Percentiles rank a stretch among this genome's conserved stretches.
Evolutionary conservation across 2,888 invertebrate genomes (phyloP).

Genomic region (Agrotis segetum): DNA sequence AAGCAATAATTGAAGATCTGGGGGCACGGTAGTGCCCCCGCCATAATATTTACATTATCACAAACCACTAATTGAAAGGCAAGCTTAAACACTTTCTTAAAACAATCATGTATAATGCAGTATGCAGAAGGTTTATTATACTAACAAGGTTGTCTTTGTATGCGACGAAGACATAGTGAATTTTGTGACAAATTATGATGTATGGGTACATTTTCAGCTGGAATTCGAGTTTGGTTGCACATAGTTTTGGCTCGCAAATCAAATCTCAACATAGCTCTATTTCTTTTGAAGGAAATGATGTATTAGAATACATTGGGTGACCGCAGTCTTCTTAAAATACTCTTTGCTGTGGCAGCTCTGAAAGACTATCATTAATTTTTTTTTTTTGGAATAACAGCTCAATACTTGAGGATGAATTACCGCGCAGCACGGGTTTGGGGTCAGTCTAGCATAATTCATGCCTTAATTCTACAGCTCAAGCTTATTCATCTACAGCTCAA

Average conservation of each 20-base stretch:
- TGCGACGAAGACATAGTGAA: background rate
- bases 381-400: too few relatives aligned
- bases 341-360: too few relatives aligned
- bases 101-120: slow-evolving; percentile 21
- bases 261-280: background rate
- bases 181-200: slow-evolving; percentile 20
- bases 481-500: too few relatives aligned
- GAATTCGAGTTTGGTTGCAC: background rate
- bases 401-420: too few relatives aligned
- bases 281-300: background rate
- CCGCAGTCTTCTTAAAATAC: background rate
- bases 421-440: too few relatives aligned
- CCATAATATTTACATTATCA: slow-evolving; percentile 58
- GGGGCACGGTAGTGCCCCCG: too few relatives aligned
- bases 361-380: background rate
- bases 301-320: background rate
- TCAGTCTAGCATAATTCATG: too few relatives aligned
- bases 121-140: slow-evolving; percentile 36
- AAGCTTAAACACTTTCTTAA: slow-evolving; percentile 57
- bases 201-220: slow-evolving; percentile 3
- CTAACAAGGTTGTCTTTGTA: background rate
- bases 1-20: slow-evolving; percentile 56
- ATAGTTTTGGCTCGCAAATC: background rate
- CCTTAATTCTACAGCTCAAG: too few relatives aligned
- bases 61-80: slow-evolving; percentile 62